Percentiles rank a stretch among this genome's conserved stretches.
Conservation (phyloP, 2,113 vertebrate genomes). For the Tenrec ecaudatus region DNA sequence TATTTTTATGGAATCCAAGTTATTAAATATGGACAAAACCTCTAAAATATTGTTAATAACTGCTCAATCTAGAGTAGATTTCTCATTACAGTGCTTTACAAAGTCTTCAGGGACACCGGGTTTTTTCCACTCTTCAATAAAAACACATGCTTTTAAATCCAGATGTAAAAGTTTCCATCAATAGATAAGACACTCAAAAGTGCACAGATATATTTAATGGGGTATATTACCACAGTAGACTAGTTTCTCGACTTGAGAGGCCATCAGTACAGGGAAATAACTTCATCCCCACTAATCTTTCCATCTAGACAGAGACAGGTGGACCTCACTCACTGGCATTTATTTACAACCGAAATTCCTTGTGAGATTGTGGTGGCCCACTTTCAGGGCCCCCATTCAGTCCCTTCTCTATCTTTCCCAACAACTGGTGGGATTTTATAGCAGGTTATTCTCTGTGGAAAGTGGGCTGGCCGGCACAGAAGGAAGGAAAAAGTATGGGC, state of each 20-base stretch:
- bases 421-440: neutral
- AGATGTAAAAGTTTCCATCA: constrained; percentile 54
- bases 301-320: neutral
- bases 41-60: constrained; percentile 74
- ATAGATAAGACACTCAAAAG: constrained; percentile 50
- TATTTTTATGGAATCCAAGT: constrained; percentile 80
- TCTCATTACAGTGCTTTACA: constrained; percentile 63
- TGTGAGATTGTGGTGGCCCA: neutral
- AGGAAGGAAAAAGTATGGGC: constrained; percentile 40
- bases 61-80: constrained; percentile 62
- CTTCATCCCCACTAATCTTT: neutral
- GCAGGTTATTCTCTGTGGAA: neutral
- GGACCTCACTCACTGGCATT: neutral
- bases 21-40: constrained; percentile 81
- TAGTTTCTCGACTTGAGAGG: neutral
- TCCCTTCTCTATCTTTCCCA: neutral
- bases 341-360: neutral
- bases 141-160: constrained; percentile 63
- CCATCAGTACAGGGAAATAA: neutral
- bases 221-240: neutral
- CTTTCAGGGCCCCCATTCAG: neutral
- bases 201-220: neutral
- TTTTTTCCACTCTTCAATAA: constrained; percentile 47
- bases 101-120: constrained; percentile 58
- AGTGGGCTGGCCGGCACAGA: constrained; percentile 15